Base-by-base conservation (phyloP, 53 echinoderm and acorn worm genomes). In the Echinometra lucunter region DNA sequence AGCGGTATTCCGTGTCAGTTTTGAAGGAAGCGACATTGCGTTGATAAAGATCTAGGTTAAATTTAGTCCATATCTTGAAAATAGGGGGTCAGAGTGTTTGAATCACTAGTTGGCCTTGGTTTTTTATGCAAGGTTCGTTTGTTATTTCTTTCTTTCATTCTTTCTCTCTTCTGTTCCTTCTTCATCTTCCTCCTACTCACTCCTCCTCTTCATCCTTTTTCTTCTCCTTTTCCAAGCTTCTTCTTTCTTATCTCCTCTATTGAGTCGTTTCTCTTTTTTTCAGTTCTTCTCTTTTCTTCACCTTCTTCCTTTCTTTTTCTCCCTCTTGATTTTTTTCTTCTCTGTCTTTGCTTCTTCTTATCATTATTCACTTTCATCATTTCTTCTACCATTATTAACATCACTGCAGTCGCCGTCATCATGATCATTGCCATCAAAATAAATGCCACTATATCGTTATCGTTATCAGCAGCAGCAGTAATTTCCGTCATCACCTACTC, bases 41-140 rank as follows among this genome's bases (percentile, higher is more conserved):
- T 27, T 21, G 85, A 85, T 53, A n/a, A 85, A 12, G 85, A 85
- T 85, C 85, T 85, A 13, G 85, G 49, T 30, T 78, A n/a, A 27
- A 85, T 85, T 85, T 85, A 85, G 85, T 42, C 78, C 78, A 78
- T 18, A 40, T 40, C 13, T 38, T 78, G 42, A 78, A 19, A 78
- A 78, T 78, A 74, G 10, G 78, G 78, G 72, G 35, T 15, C 72
- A 35, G 16, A 10, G 72, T 72, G 15, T 72, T n/a, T n/a, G n/a
- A n/a, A n/a, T n/a, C n/a, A n/a, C n/a, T n/a, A n/a, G n/a, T n/a
- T 72, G 28, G 28, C 72, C 72, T 72, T 35, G 72, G 28, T 34
- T 12, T 11, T 27, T 30, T 6, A 47, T 9, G 53, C 53, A 53
- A 4, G 53, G 8, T 53, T 53, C 1, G 8, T 13, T 53, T 53